Evolutionary conservation across 2,113 vertebrate genomes (phyloP).

Genomic region (Macroglossus sobrinus): DNA sequence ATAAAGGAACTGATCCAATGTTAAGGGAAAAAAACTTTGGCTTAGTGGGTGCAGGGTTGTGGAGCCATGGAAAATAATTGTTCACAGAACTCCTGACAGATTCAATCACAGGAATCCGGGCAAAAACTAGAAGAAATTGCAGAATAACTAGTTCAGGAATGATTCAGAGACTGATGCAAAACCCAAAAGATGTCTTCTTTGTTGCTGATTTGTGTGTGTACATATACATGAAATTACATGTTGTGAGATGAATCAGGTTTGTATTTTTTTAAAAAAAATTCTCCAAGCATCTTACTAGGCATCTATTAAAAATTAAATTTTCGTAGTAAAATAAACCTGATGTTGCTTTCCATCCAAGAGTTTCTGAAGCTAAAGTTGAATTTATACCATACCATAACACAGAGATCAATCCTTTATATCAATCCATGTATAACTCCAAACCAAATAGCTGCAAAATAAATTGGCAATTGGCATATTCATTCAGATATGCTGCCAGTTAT

Average conservation of each 20-base stretch:
- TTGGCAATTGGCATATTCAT: neutral
- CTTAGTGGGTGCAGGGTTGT: neutral
- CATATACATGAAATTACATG: neutral
- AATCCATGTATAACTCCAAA: neutral
- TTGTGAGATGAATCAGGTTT: neutral
- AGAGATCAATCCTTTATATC: neutral
- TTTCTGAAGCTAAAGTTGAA: constrained; percentile 25
- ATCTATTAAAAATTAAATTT: neutral
- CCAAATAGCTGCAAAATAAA: constrained; percentile 35
- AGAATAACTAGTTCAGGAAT: neutral
- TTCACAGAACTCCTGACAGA: constrained; percentile 53
- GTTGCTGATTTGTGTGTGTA: neutral
- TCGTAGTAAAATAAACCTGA: neutral
- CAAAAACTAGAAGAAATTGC: constrained; percentile 1
- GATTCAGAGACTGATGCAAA: neutral
- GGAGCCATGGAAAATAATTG: neutral
- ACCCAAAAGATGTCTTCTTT: neutral
- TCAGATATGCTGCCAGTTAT: neutral
- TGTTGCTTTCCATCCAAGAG: neutral
- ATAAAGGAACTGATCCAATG: neutral
- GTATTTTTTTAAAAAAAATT: no score
- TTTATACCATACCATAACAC: neutral
- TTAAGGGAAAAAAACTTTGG: neutral
- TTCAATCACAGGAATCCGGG: neutral
- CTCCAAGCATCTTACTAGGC: neutral